A percentile compares a stretch with the other conserved stretches of the same genome.
Evolutionary conservation across 1,140 invertebrate genomes (phyloP).

Genomic region (Battus philenor): DNA sequence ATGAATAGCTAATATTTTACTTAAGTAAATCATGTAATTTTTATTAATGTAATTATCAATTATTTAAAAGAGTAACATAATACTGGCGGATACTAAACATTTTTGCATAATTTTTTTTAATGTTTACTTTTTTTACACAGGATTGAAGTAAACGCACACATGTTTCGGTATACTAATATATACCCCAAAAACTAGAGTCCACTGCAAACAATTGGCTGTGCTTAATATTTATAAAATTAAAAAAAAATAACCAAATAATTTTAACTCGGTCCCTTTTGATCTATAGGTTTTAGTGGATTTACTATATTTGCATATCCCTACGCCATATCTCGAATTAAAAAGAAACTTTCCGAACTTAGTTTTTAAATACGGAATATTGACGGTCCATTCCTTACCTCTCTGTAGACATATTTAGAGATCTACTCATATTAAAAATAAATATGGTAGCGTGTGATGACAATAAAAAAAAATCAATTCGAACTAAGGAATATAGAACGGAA

Average conservation of each 20-base stretch:
- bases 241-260: constrained; percentile 33
- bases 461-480: neutral
- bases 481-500: constrained; percentile 1
- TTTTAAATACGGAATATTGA: constrained; percentile 26
- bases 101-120: too few species aligned
- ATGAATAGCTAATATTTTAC: too few species aligned
- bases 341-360: constrained; percentile 14
- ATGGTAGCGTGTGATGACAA: neutral
- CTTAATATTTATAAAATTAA: constrained; percentile 42
- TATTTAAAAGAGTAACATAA: too few species aligned
- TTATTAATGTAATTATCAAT: too few species aligned
- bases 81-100: too few species aligned
- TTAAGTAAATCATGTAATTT: too few species aligned
- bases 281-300: constrained; percentile 27
- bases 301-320: constrained; percentile 51
- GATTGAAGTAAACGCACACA: constrained; percentile 1
- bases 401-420: constrained; percentile 5
- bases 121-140: too few species aligned
- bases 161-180: constrained; percentile 21
- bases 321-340: constrained; percentile 39
- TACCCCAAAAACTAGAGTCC: constrained; percentile 35
- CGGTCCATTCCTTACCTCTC: constrained; percentile 31
- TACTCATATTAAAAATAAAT: neutral
- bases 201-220: constrained; percentile 65
- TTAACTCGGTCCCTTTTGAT: constrained; percentile 33